These are phyloP conservation scores for Urocynchramus pylzowi DNA, from an alignment of 2,113 vertebrate species.

Conservation along the genomic window DNA sequence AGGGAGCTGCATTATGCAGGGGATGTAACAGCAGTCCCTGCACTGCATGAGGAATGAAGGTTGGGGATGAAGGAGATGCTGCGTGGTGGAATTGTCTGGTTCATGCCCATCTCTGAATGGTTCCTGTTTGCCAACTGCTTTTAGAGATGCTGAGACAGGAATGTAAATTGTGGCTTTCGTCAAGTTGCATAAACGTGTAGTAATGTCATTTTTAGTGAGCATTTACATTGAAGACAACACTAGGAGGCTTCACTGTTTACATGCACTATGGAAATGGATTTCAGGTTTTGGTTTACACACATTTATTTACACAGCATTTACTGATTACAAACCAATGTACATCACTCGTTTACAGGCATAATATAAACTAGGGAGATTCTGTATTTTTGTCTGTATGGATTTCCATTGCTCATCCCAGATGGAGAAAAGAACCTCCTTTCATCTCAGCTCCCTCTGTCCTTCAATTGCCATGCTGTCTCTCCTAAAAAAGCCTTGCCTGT, in stretches of 20 bases:
- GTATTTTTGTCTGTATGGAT: neutral
- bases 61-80: neutral
- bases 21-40: neutral
- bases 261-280: conserved; percentile 49
- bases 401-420: neutral
- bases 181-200: conserved; percentile 31
- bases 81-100: neutral
- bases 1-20: conserved; percentile 17
- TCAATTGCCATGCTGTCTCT: neutral
- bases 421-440: conserved; percentile 31
- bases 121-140: conserved; percentile 11
- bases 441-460: conserved; percentile 54
- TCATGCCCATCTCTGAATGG: neutral
- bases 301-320: conserved; percentile 22
- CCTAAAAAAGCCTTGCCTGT: neutral
- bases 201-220: conserved; percentile 32
- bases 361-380: neutral
- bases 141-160: conserved; percentile 15
- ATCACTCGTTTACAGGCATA: neutral
- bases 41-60: conserved; percentile 21
- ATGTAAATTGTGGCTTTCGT: conserved; percentile 32
- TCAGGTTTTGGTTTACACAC: conserved; percentile 34
- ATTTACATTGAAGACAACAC: conserved; percentile 15
- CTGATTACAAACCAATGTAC: conserved; percentile 28
- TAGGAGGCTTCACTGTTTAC: conserved; percentile 39